Conservation (phyloP, 2,113 vertebrate species). For the Athene noctua region DNA sequence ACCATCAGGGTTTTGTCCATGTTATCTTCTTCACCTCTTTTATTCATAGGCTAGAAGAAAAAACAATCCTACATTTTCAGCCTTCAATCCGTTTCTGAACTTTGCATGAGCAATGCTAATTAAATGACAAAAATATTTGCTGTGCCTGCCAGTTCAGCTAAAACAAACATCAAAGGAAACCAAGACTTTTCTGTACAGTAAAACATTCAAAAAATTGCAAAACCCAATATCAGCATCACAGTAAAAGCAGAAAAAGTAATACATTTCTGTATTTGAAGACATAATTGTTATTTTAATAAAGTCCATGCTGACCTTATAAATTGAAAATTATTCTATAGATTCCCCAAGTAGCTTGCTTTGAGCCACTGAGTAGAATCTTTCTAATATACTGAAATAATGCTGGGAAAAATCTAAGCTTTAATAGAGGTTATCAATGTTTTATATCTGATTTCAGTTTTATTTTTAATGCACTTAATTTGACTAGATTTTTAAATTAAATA, state of each 20-base stretch:
- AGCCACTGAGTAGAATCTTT: not conserved
- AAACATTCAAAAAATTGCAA: not conserved
- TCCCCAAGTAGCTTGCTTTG: not conserved
- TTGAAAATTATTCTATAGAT: not conserved
- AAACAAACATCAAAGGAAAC: not conserved
- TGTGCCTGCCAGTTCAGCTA: not conserved
- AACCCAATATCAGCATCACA: not conserved
- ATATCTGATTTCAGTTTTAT: not conserved
- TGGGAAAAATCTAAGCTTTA: not conserved
- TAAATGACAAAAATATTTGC: not conserved
- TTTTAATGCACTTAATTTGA: not conserved
- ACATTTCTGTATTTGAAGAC: not conserved
- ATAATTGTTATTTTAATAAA: not conserved
- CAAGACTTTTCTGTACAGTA: not conserved
- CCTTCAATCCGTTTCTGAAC: not conserved
- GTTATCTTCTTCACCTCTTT: not conserved
- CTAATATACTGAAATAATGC: not conserved
- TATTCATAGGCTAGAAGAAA: not conserved
- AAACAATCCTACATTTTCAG: not conserved
- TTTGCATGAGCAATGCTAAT: not conserved
- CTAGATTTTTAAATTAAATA: not conserved
- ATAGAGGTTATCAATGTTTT: not conserved
- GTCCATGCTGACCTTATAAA: not conserved
- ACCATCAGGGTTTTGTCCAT: not conserved
- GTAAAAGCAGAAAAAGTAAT: not conserved